A percentile compares a stretch with the other conserved stretches of the same genome.
phyloP scores from a whole-genome alignment of 2,888 invertebrate species.

The Epirrita christyi region DNA sequence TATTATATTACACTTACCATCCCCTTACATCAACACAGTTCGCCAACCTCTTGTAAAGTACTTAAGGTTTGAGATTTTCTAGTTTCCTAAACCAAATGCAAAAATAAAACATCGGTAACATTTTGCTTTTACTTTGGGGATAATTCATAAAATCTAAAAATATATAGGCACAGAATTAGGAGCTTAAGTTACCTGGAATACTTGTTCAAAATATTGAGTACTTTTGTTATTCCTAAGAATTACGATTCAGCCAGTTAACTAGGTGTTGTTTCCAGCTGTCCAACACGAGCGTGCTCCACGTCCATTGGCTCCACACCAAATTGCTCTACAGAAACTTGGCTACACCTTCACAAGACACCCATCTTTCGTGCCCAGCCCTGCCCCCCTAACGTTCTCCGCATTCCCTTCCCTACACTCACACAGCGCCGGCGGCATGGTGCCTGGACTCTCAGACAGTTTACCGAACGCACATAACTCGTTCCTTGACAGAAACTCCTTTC shows the following conservation, averaged over 20 bases:
- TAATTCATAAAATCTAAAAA: no score
- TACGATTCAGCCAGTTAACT: not conserved
- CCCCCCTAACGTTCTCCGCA: slow-evolving; percentile 55
- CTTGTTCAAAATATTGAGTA: no score
- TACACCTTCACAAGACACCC: slow-evolving; percentile 71
- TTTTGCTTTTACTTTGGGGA: no score
- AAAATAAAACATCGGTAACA: no score
- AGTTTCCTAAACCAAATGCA: not conserved
- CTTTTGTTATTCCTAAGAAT: no score
- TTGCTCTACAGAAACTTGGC: slow-evolving; percentile 77
- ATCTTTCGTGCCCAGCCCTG: slow-evolving; percentile 52
- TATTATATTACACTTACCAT: slow-evolving; percentile 37
- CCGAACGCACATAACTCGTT: slow-evolving; percentile 54
- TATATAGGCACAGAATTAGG: no score
- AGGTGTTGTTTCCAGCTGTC: slow-evolving; percentile 89
- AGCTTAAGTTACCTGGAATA: no score
- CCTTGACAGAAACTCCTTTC: slow-evolving; percentile 60
- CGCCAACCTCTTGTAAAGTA: slow-evolving; percentile 46
- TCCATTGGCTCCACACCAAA: slow-evolving; percentile 54
- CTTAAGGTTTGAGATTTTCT: slow-evolving; percentile 34
- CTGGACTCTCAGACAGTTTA: slow-evolving; percentile 50
- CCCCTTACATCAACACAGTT: slow-evolving; percentile 42
- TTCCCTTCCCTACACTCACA: slow-evolving; percentile 62
- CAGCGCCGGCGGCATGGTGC: slow-evolving; percentile 44
- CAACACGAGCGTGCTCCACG: slow-evolving; percentile 96